A percentile compares a stretch with the other conserved stretches of the same genome.
phyloP scores from a whole-genome alignment of 2,113 vertebrate species.

The Cyanistes caeruleus region DNA sequence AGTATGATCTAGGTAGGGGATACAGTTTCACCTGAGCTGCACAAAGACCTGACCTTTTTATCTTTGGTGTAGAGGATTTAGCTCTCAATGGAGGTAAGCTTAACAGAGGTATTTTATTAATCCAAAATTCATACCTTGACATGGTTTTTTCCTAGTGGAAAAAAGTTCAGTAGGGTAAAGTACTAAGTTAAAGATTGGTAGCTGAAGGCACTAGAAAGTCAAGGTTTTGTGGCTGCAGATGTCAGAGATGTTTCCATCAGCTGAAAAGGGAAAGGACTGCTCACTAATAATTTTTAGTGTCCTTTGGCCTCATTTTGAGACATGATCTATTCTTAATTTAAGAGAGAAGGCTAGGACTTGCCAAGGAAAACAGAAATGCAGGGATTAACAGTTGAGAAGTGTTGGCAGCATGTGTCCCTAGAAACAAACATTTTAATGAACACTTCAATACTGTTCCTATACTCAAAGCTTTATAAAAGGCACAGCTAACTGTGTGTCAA shows the following conservation, averaged over 20 bases:
- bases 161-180: neutral
- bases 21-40: neutral
- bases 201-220: neutral
- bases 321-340: neutral
- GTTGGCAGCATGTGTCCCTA: neutral
- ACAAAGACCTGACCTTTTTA: neutral
- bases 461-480: neutral
- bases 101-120: neutral
- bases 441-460: neutral
- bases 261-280: neutral
- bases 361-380: neutral
- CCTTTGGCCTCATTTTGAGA: neutral
- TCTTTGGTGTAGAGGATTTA: neutral
- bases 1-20: neutral
- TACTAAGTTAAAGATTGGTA: neutral
- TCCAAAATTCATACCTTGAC: neutral
- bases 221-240: neutral
- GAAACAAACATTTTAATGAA: conserved; percentile 50
- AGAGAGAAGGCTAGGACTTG: neutral
- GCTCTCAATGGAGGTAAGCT: neutral
- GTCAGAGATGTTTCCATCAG: neutral
- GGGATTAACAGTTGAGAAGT: neutral
- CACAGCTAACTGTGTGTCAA: neutral
- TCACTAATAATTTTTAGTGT: neutral
- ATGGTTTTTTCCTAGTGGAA: neutral